Evolutionary conservation across 2,797 vertebrate species (phyloP).

Genomic region (Neomorphus geoffroyi): DNA sequence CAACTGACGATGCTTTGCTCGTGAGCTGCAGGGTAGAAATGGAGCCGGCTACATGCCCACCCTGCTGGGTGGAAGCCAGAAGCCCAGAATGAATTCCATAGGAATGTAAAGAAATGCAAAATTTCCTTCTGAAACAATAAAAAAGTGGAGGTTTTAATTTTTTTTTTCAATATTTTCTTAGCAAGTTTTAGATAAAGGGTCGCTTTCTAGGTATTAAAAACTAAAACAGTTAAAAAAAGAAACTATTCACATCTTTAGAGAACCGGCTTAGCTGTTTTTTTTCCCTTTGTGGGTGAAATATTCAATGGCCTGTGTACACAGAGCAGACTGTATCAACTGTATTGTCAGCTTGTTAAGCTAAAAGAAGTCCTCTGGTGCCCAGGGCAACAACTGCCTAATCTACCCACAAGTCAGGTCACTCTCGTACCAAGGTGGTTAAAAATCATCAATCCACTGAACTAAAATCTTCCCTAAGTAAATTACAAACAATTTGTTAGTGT

Average conservation of each 20-base stretch:
- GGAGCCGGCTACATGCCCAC: neutral
- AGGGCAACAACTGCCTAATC: neutral
- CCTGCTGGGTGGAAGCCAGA: neutral
- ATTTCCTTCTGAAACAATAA: neutral
- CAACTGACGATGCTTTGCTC: neutral
- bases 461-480: neutral
- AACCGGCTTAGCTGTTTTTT: neutral
- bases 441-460: neutral
- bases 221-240: neutral
- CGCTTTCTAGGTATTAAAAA: neutral
- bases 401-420: neutral
- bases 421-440: neutral
- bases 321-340: accelerated
- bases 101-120: neutral
- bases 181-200: neutral
- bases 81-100: neutral
- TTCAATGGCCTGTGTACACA: neutral
- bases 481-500: neutral
- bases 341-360: neutral
- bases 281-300: neutral
- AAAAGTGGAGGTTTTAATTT: neutral
- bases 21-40: neutral
- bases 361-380: neutral
- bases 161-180: neutral
- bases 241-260: neutral